Conservation (phyloP, 2,888 invertebrate genomes). For the Andrena hattorfiana region DNA sequence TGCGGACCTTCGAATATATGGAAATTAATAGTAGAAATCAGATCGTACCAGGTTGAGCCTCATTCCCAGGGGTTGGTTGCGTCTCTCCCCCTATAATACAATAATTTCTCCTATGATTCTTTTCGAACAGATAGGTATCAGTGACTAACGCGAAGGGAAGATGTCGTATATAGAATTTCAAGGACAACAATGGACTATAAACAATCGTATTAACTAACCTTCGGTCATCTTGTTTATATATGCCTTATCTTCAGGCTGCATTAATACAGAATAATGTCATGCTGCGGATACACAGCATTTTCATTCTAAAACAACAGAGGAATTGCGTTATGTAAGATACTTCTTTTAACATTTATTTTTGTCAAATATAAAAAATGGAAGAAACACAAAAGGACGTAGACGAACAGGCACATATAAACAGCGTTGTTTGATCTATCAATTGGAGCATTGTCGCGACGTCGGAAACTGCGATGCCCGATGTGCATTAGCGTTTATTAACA, state of each 20-base stretch:
- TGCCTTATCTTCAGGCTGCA: slow-evolving; percentile 80
- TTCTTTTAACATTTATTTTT: slow-evolving; percentile 36
- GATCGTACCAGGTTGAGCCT: slow-evolving; percentile 79
- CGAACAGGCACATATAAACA: not conserved
- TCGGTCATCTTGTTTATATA: slow-evolving; percentile 81
- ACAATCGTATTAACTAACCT: slow-evolving; percentile 78
- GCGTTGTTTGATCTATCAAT: slow-evolving; percentile 19
- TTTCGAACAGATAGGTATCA: not conserved
- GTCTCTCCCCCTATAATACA: slow-evolving; percentile 78
- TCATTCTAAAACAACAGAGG: slow-evolving; percentile 56
- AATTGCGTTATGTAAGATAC: slow-evolving; percentile 33
- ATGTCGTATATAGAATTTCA: not conserved
- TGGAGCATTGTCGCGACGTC: slow-evolving; percentile 11
- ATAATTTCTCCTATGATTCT: slow-evolving; percentile 12
- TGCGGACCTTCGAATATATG: slow-evolving; percentile 14
- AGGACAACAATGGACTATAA: slow-evolving; percentile 18
- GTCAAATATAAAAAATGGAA: slow-evolving; percentile 22
- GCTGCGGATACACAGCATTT: slow-evolving; percentile 70
- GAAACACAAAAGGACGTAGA: not conserved
- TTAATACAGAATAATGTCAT: slow-evolving; percentile 73
- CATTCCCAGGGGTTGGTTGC: slow-evolving; percentile 77
- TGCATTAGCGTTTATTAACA: slow-evolving; percentile 26
- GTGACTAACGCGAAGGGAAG: slow-evolving; percentile 2
- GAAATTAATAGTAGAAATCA: slow-evolving; percentile 50
- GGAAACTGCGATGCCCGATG: not conserved